Base-by-base conservation (phyloP, 2,888 invertebrate genomes). In the Laspeyria flexula region DNA sequence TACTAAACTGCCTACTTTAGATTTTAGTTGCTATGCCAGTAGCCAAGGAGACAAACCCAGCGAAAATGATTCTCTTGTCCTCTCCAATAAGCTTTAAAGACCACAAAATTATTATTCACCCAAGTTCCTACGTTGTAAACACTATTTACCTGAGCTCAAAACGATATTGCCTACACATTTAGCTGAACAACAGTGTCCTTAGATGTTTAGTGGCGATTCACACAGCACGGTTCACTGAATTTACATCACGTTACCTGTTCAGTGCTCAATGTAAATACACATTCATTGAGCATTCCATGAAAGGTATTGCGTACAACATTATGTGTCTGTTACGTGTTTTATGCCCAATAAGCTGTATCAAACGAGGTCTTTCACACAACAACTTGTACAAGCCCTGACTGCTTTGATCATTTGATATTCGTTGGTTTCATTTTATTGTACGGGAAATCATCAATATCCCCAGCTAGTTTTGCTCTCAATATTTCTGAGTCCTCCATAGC, bases 161-260 rank as follows among this genome's bases (percentile, higher is more conserved):
- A n/a, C n/a, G n/a, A n/a, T n/a, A n/a, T n/a, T n/a, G n/a, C n/a
- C n/a, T n/a, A n/a, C n/a, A n/a, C n/a, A n/a, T n/a, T n/a, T n/a
- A n/a, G n/a, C n/a, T n/a, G 18, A 18, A 18, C 2, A 18, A 41
- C 13, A 7, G 5, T 31, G 27, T 38, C 44, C 16, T 50, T 31
- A 53, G 44, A 48, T 59, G 74, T 71, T 73, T 65, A 73, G 60
- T 71, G 73, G 70, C 49, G 65, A 79, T 77, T 70, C 72, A 65
- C 72, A 69, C 58, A 56, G 68, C 64, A 71, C 72, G 66, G 71
- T 56, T 73, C 75, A 75, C 34, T 75, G 67, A 65, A 61, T 70
- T 72, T 68, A 69, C 64, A 70, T 60, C 48, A 45, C 59, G 56
- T 64, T 72, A 68, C 65, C 66, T 66, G 60, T 54, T 61, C 60